Evolutionary conservation across 2,113 vertebrate genomes (phyloP).

Genomic region (Gorsachius goisagi): DNA sequence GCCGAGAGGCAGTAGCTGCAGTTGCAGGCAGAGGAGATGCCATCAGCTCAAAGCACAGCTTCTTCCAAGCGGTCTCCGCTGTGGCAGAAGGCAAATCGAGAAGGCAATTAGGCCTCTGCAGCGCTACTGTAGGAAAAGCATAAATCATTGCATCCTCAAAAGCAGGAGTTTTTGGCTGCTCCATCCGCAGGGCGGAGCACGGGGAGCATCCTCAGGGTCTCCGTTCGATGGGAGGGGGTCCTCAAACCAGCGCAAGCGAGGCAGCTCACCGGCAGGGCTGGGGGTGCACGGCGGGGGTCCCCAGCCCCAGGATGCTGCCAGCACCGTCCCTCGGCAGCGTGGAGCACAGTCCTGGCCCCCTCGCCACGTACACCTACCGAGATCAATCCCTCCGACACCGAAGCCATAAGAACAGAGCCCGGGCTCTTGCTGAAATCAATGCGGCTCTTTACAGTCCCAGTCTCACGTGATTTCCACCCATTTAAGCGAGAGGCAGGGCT

Average conservation of each 20-base stretch:
- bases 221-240: neutral
- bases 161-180: neutral
- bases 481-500: accelerated
- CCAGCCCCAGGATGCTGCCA: neutral
- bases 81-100: neutral
- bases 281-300: neutral
- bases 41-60: neutral
- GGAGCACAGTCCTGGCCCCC: neutral
- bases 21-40: neutral
- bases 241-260: accelerated
- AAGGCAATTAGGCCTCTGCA: neutral
- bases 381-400: neutral
- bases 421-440: neutral
- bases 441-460: neutral
- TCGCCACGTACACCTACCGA: accelerated
- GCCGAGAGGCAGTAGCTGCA: neutral
- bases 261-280: neutral
- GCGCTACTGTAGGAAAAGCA: neutral
- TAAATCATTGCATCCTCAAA: neutral
- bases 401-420: neutral
- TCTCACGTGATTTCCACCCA: neutral
- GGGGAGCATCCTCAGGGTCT: neutral
- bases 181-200: neutral
- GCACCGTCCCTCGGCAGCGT: neutral
- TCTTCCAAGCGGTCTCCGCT: neutral